These are phyloP conservation scores for Colinus virginianus DNA, from an alignment of 2,113 vertebrate species.

Conservation along the genomic window DNA sequence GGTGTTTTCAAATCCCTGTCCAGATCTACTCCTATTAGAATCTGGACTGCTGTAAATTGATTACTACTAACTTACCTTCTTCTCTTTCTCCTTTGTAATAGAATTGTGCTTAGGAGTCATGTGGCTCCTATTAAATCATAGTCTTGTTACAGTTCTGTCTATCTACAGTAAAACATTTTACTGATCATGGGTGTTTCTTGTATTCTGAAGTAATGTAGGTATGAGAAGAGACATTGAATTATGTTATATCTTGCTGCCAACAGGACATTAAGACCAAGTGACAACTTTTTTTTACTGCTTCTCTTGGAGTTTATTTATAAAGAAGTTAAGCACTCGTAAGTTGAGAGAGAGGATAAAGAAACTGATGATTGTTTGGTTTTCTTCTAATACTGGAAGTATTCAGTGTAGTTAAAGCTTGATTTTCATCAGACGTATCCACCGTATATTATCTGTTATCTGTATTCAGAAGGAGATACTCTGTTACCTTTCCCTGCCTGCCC, in stretches of 20 bases:
- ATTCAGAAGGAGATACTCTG: background rate
- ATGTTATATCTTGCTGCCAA: background rate
- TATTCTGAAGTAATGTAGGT: background rate
- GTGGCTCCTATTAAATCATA: background rate
- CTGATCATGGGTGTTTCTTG: background rate
- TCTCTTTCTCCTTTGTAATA: background rate
- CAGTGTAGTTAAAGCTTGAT: rapidly evolving
- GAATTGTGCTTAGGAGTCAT: background rate
- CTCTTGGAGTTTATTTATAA: background rate
- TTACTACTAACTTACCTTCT: background rate
- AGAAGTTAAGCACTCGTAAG: background rate
- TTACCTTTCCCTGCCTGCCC: background rate
- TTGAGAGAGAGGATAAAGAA: background rate
- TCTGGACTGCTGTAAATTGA: background rate
- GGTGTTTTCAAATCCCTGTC: background rate
- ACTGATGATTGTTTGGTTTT: background rate
- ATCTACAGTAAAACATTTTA: background rate
- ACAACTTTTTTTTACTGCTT: background rate
- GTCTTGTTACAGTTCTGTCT: background rate
- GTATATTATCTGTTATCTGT: background rate
- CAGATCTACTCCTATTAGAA: background rate
- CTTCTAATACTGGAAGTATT: background rate
- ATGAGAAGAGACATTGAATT: background rate
- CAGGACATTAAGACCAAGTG: background rate
- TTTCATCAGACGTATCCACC: background rate